These are phyloP conservation scores for Helarctos malayanus DNA, from an alignment of 2,797 vertebrate genomes.

Conservation along the genomic window DNA sequence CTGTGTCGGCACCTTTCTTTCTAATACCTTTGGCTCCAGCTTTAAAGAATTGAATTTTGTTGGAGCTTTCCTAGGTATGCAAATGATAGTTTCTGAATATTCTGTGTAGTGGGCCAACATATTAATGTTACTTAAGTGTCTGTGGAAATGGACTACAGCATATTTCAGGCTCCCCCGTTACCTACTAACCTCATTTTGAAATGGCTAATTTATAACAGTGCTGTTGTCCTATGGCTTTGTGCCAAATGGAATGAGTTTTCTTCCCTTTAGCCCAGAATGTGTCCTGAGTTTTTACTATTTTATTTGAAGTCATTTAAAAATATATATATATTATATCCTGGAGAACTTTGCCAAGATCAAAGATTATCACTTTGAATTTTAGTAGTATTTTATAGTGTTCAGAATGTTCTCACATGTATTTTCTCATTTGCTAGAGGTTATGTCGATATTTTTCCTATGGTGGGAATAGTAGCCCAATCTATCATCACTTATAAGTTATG, in stretches of 20 bases:
- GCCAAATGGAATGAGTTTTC: constrained; percentile 39
- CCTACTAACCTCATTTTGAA: constrained; percentile 24
- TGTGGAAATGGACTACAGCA: not conserved
- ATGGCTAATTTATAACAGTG: not conserved
- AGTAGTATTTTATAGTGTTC: constrained; percentile 24
- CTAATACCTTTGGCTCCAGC: not conserved
- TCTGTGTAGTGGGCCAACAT: not conserved
- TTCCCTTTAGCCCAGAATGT: constrained; percentile 18
- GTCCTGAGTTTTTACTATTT: constrained; percentile 38
- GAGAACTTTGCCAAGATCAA: not conserved
- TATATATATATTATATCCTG: not conserved
- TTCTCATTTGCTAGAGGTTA: constrained; percentile 31
- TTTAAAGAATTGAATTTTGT: constrained; percentile 54
- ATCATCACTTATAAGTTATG: constrained; percentile 3
- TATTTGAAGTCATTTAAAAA: constrained; percentile 30
- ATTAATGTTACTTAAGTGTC: not conserved
- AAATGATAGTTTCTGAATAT: constrained; percentile 43
- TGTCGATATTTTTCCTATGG: not conserved
- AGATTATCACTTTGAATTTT: constrained; percentile 25
- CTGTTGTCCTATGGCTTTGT: not conserved
- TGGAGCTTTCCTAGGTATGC: not conserved
- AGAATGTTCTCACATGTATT: not conserved
- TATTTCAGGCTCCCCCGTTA: not conserved
- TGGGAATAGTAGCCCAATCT: not conserved
- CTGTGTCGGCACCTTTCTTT: not conserved